Conservation (phyloP, 2,113 vertebrate genomes). For the Uropsilus gracilis region DNA sequence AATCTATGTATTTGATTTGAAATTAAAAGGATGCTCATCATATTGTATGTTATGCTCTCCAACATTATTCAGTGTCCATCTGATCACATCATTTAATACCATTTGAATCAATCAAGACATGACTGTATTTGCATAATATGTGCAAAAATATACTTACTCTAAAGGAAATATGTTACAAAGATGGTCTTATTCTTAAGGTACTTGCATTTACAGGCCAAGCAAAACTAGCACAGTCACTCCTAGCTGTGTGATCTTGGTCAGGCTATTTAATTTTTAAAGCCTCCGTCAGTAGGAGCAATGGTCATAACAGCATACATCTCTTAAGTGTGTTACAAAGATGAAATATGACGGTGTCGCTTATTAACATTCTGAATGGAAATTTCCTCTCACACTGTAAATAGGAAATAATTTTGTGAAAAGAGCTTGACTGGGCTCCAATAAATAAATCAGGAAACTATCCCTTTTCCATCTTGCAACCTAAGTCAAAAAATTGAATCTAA, state of each 20-base stretch:
- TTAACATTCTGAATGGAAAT: background rate
- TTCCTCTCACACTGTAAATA: background rate
- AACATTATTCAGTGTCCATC: background rate
- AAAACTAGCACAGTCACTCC: background rate
- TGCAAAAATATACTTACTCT: background rate
- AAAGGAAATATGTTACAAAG: background rate
- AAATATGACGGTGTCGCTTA: background rate
- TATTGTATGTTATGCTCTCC: background rate
- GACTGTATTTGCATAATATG: background rate
- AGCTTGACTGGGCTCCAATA: background rate
- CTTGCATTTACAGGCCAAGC: background rate
- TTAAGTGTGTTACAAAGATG: background rate
- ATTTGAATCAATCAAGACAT: background rate
- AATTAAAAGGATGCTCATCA: background rate
- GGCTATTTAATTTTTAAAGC: background rate
- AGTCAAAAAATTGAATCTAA: background rate
- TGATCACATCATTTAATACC: background rate
- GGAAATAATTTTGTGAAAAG: background rate
- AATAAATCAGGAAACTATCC: constrained; percentile 10
- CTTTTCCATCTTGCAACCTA: background rate
- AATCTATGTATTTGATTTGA: background rate
- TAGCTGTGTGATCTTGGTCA: background rate
- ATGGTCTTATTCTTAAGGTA: background rate
- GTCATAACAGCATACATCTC: background rate
- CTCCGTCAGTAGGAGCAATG: background rate